Percentiles rank a stretch among this genome's conserved stretches.
Evolutionary conservation across 2,888 invertebrate genomes (phyloP).

Genomic region (Aromia moschata): DNA sequence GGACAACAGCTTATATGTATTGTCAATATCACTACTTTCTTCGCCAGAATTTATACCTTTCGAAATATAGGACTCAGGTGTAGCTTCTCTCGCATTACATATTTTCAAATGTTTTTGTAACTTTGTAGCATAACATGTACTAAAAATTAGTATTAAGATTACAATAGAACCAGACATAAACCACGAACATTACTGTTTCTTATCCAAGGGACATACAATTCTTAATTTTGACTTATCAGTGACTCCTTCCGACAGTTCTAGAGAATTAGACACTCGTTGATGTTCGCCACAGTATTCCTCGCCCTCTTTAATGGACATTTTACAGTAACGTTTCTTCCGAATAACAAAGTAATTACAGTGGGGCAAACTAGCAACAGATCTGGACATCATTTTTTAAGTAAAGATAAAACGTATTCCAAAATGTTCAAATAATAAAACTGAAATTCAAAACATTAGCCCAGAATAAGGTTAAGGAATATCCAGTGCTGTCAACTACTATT

Average conservation of each 20-base stretch:
- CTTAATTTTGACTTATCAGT: constrained; percentile 59
- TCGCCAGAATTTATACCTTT: constrained; percentile 65
- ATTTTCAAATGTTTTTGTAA: constrained; percentile 75
- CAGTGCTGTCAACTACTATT: too few species aligned
- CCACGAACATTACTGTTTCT: constrained; percentile 70
- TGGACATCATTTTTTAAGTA: too few species aligned
- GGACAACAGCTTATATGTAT: constrained; percentile 56
- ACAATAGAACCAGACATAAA: too few species aligned
- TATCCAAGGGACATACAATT: constrained; percentile 77
- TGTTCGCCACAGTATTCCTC: constrained; percentile 80
- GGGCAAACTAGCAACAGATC: background rate
- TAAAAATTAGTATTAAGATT: constrained; percentile 55
- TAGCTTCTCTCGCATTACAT: constrained; percentile 73
- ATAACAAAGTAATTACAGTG: constrained; percentile 74
- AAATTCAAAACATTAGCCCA: too few species aligned
- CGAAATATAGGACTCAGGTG: constrained; percentile 66
- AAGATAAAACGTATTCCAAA: too few species aligned
- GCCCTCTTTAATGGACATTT: constrained; percentile 77
- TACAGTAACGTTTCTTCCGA: constrained; percentile 78
- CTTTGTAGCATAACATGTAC: constrained; percentile 74
- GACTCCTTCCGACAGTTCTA: constrained; percentile 54
- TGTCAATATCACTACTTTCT: constrained; percentile 28
- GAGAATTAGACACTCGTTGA: constrained; percentile 39
- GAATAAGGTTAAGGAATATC: too few species aligned
- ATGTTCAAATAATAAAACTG: too few species aligned